Conservation (phyloP, 2,888 invertebrate genomes). For the Odontocolon sp. region DNA sequence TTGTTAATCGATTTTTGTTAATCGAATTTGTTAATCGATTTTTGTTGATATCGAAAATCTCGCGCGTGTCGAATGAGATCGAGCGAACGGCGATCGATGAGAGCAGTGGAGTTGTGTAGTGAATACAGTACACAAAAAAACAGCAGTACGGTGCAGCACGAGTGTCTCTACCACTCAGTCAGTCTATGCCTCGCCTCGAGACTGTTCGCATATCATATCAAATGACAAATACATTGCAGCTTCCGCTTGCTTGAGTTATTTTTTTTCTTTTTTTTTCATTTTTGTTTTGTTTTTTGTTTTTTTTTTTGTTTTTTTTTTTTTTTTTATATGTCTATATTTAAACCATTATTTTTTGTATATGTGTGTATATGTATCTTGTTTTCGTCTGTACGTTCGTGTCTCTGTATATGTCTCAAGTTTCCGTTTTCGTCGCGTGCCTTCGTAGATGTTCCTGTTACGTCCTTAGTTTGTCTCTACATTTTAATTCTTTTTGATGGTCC, state of each 20-base stretch:
- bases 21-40: neutral
- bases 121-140: conserved; percentile 58
- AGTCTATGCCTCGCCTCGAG: conserved; percentile 66
- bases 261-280: conserved; percentile 42
- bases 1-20: too few relatives aligned
- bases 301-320: conserved; percentile 44
- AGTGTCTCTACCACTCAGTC: conserved; percentile 61
- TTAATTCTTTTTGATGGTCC: too few relatives aligned
- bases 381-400: too few relatives aligned
- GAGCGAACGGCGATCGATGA: conserved; percentile 32
- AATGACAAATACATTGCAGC: conserved; percentile 64
- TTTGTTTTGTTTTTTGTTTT: conserved; percentile 47
- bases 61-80: neutral
- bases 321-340: conserved; percentile 67
- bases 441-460: too few relatives aligned
- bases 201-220: conserved; percentile 60
- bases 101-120: conserved; percentile 59
- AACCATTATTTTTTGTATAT: conserved; percentile 76
- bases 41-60: neutral
- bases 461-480: too few relatives aligned
- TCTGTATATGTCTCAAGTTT: too few relatives aligned
- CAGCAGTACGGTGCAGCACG: conserved; percentile 60
- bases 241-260: conserved; percentile 42
- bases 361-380: too few relatives aligned
- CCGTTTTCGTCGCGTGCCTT: too few relatives aligned